Evolutionary conservation across 2,888 invertebrate genomes (phyloP).

Genomic region (Ethmia dodecea): DNA sequence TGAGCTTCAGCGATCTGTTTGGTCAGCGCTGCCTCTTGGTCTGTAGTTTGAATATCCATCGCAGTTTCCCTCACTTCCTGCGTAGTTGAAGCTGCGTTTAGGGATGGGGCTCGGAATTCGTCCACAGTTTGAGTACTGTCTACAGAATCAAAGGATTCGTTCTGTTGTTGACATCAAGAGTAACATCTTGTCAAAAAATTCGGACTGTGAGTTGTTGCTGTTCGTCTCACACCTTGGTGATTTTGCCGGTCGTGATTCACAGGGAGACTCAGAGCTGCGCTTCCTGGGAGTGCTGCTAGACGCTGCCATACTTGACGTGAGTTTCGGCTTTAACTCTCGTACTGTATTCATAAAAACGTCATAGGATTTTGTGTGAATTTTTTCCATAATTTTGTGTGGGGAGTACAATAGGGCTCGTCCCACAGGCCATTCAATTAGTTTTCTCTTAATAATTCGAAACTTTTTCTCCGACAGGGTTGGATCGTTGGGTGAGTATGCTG

Average conservation of each 20-base stretch:
- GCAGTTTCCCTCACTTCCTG: neutral
- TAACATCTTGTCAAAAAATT: too few relatives aligned
- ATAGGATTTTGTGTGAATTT: conserved; percentile 3
- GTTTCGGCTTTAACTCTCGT: neutral
- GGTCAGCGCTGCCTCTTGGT: neutral
- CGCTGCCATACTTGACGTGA: neutral
- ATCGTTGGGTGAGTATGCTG: neutral
- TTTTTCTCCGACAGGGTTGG: neutral
- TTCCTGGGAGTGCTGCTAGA: neutral
- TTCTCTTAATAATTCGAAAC: conserved; percentile 4
- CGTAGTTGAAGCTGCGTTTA: neutral
- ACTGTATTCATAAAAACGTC: conserved; percentile 2
- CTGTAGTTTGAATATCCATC: neutral
- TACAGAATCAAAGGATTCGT: neutral
- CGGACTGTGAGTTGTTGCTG: neutral
- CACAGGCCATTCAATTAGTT: conserved; percentile 5
- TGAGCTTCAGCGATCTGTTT: neutral
- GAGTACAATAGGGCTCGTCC: conserved; percentile 8
- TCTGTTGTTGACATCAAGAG: neutral
- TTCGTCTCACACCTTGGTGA: neutral
- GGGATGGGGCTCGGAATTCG: neutral
- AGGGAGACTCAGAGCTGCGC: neutral
- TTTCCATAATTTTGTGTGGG: conserved; percentile 7
- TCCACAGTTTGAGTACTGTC: neutral
- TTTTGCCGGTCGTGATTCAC: neutral